Conservation (phyloP, 1,140 invertebrate species). For the Drosophila repletoides region DNA sequence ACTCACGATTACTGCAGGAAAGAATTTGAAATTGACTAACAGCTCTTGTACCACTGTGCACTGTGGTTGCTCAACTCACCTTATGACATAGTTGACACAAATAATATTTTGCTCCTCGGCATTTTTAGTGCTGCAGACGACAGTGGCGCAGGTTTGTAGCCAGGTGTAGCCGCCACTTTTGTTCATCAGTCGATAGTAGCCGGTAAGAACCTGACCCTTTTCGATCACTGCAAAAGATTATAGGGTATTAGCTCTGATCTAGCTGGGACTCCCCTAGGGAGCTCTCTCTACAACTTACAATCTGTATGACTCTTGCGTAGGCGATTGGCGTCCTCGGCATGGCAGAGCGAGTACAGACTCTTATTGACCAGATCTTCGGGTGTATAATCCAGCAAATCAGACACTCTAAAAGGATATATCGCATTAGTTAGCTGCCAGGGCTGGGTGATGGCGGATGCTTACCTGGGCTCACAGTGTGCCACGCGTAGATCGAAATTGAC, state of each 20-base stretch:
- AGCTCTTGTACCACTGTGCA: neutral
- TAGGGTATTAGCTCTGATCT: neutral
- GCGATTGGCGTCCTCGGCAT: constrained; percentile 96
- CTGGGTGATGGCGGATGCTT: constrained; percentile 56
- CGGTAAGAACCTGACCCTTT: constrained; percentile 97
- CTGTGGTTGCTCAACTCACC: constrained; percentile 34
- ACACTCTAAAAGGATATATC: constrained; percentile 86
- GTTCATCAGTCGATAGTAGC: constrained; percentile 97
- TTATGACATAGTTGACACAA: constrained; percentile 94
- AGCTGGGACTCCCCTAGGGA: neutral
- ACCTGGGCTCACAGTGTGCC: constrained; percentile 98
- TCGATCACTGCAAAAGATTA: constrained; percentile 90
- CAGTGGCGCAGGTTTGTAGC: constrained; percentile 97
- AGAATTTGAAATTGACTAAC: too few relatives aligned
- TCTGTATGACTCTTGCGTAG: constrained; percentile 96
- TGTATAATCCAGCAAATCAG: constrained; percentile 95
- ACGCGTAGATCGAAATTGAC: constrained; percentile 98
- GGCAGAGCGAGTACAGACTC: constrained; percentile 96
- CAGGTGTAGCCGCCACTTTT: constrained; percentile 97
- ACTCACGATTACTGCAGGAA: constrained; percentile 91
- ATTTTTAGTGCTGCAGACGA: constrained; percentile 97
- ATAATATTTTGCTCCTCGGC: constrained; percentile 98
- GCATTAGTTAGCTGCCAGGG: constrained; percentile 12
- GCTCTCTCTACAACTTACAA: constrained; percentile 87
- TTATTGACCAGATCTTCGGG: constrained; percentile 96